These are phyloP conservation scores for Plumapathes pennacea DNA, from an alignment of 92 coral and sea anemone species.

Conservation along the genomic window DNA sequence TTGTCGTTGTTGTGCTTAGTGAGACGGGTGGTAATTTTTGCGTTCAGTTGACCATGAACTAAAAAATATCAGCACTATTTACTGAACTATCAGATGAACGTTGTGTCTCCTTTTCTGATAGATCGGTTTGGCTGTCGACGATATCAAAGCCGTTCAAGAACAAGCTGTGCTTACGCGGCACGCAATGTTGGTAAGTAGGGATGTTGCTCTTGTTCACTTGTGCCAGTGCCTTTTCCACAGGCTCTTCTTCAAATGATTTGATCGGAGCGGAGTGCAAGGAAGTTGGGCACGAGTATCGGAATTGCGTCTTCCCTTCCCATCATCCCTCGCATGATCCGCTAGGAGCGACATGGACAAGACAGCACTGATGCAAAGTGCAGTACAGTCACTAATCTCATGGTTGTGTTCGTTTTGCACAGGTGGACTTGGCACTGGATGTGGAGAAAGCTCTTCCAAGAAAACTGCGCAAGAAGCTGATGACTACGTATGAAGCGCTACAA, in stretches of 20 bases:
- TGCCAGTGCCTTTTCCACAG: not conserved
- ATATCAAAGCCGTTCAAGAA: constrained; percentile 93
- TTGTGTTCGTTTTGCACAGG: constrained; percentile 37
- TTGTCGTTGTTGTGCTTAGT: too few species aligned
- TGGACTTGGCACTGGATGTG: constrained; percentile 93
- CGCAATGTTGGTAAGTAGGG: constrained; percentile 95
- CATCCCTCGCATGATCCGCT: too few species aligned
- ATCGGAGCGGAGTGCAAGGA: too few species aligned
- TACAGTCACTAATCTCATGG: too few species aligned
- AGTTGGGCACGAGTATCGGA: too few species aligned
- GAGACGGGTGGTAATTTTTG: too few species aligned
- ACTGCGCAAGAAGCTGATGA: constrained; percentile 60
- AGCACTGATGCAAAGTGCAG: too few species aligned
- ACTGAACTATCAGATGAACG: not conserved
- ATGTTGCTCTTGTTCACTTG: too few species aligned
- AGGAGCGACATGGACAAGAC: too few species aligned
- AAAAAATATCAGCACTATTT: too few species aligned
- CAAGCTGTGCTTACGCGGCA: constrained; percentile 87
- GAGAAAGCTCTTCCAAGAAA: constrained; percentile 89
- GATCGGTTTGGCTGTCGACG: constrained; percentile 99
- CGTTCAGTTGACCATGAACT: not conserved
- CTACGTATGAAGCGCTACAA: constrained; percentile 31
- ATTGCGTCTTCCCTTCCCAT: too few species aligned
- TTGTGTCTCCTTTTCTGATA: constrained; percentile 3
- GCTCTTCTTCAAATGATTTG: not conserved